Conservation (phyloP, 1,140 invertebrate genomes). For the Caerostris darwini region DNA sequence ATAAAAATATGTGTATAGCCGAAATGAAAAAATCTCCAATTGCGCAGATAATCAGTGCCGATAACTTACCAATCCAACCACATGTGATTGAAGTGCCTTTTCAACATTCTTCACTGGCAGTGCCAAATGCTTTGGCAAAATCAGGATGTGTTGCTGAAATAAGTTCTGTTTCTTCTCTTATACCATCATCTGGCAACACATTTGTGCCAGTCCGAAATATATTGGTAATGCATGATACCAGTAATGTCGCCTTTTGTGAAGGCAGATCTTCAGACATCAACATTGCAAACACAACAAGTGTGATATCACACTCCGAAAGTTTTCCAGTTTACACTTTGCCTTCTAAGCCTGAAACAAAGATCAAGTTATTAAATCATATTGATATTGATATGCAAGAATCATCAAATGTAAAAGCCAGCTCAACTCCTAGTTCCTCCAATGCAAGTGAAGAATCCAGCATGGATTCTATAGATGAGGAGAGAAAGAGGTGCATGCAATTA, state of each 20-base stretch:
- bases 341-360: conserved; percentile 35
- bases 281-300: not conserved
- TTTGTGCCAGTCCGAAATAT: conserved; percentile 54
- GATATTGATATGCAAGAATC: conserved; percentile 35
- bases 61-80: conserved; percentile 76
- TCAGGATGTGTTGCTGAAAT: conserved; percentile 62
- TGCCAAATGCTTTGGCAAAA: conserved; percentile 76
- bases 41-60: conserved; percentile 78
- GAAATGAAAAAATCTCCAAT: conserved; percentile 73
- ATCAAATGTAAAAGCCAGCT: conserved; percentile 60
- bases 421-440: conserved; percentile 36
- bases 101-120: conserved; percentile 67
- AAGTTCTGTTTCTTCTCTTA: conserved; percentile 58
- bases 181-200: conserved; percentile 65
- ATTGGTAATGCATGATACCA: conserved; percentile 45
- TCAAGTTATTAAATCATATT: conserved; percentile 64
- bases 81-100: conserved; percentile 78
- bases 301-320: not conserved
- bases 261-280: not conserved
- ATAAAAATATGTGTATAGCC: conserved; percentile 64
- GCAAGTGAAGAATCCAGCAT: conserved; percentile 74
- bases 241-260: conserved; percentile 17
- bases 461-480: conserved; percentile 75
- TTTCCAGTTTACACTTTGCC: conserved; percentile 54
- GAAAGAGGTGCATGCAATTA: conserved; percentile 58